Conservation (phyloP, 2,797 vertebrate species). For the Micropoecilia bifurca region DNA sequence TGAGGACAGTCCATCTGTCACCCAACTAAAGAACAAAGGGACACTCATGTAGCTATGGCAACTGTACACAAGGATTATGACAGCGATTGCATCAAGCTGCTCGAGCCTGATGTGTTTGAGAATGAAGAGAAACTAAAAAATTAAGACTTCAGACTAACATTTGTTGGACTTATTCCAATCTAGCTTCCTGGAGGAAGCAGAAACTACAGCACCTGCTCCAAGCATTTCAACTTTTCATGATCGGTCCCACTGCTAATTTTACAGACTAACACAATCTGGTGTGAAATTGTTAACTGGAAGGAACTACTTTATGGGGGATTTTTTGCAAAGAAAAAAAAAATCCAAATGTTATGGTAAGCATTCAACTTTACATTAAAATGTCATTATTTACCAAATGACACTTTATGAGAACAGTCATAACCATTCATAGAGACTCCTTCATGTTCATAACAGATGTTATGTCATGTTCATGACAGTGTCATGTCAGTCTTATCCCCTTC, state of each 20-base stretch:
- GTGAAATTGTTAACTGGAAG: background rate
- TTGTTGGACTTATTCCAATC: background rate
- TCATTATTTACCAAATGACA: no score
- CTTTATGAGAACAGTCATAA: no score
- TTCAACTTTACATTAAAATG: background rate
- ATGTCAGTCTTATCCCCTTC: no score
- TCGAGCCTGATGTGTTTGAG: background rate
- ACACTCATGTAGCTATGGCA: constrained; percentile 2
- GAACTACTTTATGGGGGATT: background rate
- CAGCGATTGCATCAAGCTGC: background rate
- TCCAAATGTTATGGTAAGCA: background rate
- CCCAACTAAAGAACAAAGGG: background rate
- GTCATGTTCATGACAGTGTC: no score
- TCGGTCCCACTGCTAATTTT: background rate
- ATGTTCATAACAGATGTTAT: no score
- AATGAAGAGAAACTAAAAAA: background rate
- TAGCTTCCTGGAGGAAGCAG: background rate
- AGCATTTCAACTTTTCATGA: background rate
- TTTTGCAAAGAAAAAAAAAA: background rate
- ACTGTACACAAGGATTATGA: constrained; percentile 14
- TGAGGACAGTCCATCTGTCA: background rate
- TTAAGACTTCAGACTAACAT: background rate
- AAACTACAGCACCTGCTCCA: background rate
- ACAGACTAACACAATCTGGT: background rate
- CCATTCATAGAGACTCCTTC: no score